Evolutionary conservation across 64 coral and sea anemone genomes (phyloP).

Genomic region (Actinia tenebrosa): DNA sequence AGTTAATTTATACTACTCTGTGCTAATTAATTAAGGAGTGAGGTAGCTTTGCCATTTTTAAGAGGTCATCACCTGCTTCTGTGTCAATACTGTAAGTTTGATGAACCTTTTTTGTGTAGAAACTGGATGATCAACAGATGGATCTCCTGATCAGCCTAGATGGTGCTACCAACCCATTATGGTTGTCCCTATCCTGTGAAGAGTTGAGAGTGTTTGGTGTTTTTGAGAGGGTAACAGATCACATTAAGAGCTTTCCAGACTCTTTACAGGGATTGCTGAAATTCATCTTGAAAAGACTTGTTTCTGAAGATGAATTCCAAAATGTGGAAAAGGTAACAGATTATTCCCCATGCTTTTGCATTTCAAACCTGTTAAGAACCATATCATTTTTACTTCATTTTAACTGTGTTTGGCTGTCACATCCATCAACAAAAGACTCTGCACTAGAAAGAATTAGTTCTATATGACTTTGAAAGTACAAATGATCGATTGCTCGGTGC

Average conservation of each 20-base stretch:
- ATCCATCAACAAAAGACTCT: no score
- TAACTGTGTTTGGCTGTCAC: no score
- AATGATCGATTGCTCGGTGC: no score
- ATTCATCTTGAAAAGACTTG: conserved; percentile 60
- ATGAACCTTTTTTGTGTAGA: conserved; percentile 10
- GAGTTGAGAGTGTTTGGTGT: conserved; percentile 88
- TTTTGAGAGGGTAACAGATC: conserved; percentile 72
- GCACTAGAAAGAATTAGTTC: no score
- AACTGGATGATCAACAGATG: conserved; percentile 85
- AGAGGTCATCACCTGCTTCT: neutral
- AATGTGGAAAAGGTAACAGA: conserved; percentile 59
- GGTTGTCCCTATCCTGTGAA: conserved; percentile 83
- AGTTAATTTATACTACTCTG: no score
- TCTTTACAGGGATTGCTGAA: conserved; percentile 53
- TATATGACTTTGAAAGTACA: no score
- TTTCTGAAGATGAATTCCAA: conserved; percentile 54
- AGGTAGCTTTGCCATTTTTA: no score
- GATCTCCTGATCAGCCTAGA: conserved; percentile 48
- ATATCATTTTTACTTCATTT: no score
- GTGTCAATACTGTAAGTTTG: neutral
- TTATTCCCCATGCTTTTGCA: no score
- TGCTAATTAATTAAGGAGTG: no score
- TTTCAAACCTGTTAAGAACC: no score
- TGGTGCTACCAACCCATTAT: conserved; percentile 73
- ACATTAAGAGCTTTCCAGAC: conserved; percentile 51